A percentile compares a stretch with the other conserved stretches of the same genome.
phyloP scores from a whole-genome alignment of 2,888 invertebrate species.

The Erebia palarica region DNA sequence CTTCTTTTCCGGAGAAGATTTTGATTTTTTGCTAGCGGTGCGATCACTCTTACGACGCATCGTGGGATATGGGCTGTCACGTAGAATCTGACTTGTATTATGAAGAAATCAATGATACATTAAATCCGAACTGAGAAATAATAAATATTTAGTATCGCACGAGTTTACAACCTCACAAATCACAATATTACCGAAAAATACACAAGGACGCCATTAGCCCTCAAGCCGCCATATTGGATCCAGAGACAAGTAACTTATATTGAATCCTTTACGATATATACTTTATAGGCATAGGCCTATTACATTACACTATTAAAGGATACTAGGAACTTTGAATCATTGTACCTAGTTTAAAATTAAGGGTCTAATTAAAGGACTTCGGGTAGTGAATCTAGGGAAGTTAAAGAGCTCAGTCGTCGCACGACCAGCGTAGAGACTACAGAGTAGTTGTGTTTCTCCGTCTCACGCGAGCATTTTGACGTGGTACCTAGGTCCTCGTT shows the following conservation, averaged over 20 bases:
- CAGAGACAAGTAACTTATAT: background rate
- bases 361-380: too few species aligned
- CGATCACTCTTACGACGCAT: slow-evolving; percentile 92
- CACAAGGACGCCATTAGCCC: background rate
- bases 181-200: slow-evolving; percentile 1
- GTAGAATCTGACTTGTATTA: background rate
- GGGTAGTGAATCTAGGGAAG: too few species aligned
- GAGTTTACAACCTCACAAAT: slow-evolving; percentile 1
- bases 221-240: slow-evolving; percentile 1
- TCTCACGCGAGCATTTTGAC: too few species aligned
- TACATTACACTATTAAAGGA: too few species aligned
- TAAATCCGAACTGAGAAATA: background rate
- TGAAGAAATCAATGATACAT: background rate
- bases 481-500: too few species aligned
- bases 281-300: too few species aligned
- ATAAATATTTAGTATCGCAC: background rate
- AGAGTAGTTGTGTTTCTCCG: too few species aligned
- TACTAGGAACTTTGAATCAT: too few species aligned
- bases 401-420: too few species aligned
- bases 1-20: slow-evolving; percentile 85
- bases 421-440: too few species aligned
- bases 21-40: slow-evolving; percentile 83
- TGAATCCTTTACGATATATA: too few species aligned
- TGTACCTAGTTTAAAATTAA: too few species aligned
- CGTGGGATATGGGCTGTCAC: slow-evolving; percentile 27